Base-by-base conservation (phyloP, 2,888 invertebrate genomes). In the Metopia argyrocephala region DNA sequence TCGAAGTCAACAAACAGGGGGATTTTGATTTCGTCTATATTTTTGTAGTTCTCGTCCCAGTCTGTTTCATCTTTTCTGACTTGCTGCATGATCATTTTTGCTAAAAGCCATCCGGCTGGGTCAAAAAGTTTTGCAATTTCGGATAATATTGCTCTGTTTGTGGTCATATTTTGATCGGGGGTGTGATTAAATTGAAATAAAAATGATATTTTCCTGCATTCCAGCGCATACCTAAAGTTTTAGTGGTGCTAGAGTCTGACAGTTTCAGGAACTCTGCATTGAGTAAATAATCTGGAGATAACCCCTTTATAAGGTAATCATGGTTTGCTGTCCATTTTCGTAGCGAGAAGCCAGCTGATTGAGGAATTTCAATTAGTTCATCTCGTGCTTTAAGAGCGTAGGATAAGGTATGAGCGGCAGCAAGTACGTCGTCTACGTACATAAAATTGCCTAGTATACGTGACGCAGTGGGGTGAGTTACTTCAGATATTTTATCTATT, bases 11-110 rank as follows among this genome's bases (percentile, higher is more conserved):
- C 9, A 18, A 62, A 62, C 2, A 45, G 46, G 62, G 46, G 48
- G n/a, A 62, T 62, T 25, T 62, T 62, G 6, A 62, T 18, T 2
- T 46, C 1, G 45, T 62, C 46, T 5, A 62, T 46, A 9, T 25
- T 46, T 1, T 15, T 5, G 18, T 25, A 62, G 25, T 27, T 20
- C 5, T 62, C 45, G 18, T 64, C 48, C 27, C 62, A 48, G 3
- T 27, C 48, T 1, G 62, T 64, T 5, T 20, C 25, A 21, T 62
- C 62, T n/a, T 62, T 62, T 46, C n/a, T 46, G 18, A 59, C 25
- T 59, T 59, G 38, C 25, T 54, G 54, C 54, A 54, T 54, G 9
- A 54, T 54, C 23, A 54, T 54, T 23, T 54, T 54, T 5, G 38
- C 59, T 0, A 59, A 18, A 5, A n/a, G n/a, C n/a, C n/a, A n/a